Base-by-base conservation (phyloP, 2,797 vertebrate species). In the Clarias laeviceps region DNA sequence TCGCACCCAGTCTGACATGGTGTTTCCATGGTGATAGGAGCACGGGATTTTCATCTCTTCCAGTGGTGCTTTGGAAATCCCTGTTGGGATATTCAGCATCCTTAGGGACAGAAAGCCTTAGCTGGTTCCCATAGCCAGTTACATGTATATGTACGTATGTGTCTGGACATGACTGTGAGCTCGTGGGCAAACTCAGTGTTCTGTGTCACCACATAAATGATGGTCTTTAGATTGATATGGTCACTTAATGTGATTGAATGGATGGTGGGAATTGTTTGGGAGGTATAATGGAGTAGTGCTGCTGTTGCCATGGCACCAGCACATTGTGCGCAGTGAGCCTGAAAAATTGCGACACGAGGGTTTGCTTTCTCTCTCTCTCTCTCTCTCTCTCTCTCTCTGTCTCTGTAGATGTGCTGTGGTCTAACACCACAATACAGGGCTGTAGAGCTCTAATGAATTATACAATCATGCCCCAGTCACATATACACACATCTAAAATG, bases 11-110 rank as follows among this genome's bases (percentile, higher is more conserved):
- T 86, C 84, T 86, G 83, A 86, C 82, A 87, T 62, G 82, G 88
- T 87, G 89, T 90, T 89, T 89, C 89, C 88, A 90, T 90, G 89
- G 89, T 90, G 83, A 90, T 82, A 61, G 72, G 37, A 62, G 68
- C 87, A 85, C 20, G 59, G 81, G 70, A 69, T 87, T 85, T 88
- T 89, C 40, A 68, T 62, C 72, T 74, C 81, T 84, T 89, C 77
- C 57, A 80, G 66, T 88, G 50, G 65, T 54, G 69, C 73, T 86
- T n/a, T 69, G 74, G 74, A 90, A 89, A 87, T 82, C 82, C 65
- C 84, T 78, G 37, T 54, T 79, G 85, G 86, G 73, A 86, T 66
- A 83, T 77, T 80, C 6, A 82, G 64, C 45, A 81, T 85, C 81
- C 54, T 84, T 32, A 85, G 80, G 83, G 64, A 61, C 50, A 50